Base-by-base conservation (phyloP, 2,888 invertebrate genomes). In the Calameuta pallipes region DNA sequence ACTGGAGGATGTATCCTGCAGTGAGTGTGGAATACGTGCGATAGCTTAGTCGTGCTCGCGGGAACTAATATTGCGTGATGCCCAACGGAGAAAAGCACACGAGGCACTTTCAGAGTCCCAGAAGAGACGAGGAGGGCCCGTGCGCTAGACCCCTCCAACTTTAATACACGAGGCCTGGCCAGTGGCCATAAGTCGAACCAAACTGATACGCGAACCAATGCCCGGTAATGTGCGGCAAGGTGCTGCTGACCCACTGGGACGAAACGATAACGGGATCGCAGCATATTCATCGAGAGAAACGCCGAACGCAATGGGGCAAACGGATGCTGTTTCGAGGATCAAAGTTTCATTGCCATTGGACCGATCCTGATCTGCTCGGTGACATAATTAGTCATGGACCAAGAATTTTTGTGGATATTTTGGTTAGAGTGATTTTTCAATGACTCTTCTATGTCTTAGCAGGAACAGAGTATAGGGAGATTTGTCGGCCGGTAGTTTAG, bases 171-270 rank as follows among this genome's bases (percentile, higher is more conserved):
- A 31, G 71, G 4, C 71, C 13, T 33, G 34, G 4, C 71, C 34
- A 31, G 71, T 56, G 23, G 56, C 56, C 56, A 56, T 56, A 23
- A 56, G 56, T 56, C 56, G 56, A 56, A 56, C 41, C 41, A 41
- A 41, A 41, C 15, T 15, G 15, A 41, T 41, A 41, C 41, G 41
- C 41, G 41, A 41, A 41, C 23, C 56, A 23, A 56, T 75, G 78
- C 74, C 78, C 78, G 81, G 79, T 80, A 79, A 73, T 33, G 75
- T 74, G 75, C 76, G 79, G 82, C 80, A 82, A 86, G 83, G 85
- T 87, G 87, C 85, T 85, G 89, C 87, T 91, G 91, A 91, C 91
- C 91, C 91, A 91, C 90, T 91, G 88, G 86, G 84, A 87, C 83
- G 84, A 86, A 86, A 88, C 87, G 88, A 87, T 91, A 91, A 91